phyloP scores from a whole-genome alignment of 2,888 invertebrate species.

The Entomobrya proxima region DNA sequence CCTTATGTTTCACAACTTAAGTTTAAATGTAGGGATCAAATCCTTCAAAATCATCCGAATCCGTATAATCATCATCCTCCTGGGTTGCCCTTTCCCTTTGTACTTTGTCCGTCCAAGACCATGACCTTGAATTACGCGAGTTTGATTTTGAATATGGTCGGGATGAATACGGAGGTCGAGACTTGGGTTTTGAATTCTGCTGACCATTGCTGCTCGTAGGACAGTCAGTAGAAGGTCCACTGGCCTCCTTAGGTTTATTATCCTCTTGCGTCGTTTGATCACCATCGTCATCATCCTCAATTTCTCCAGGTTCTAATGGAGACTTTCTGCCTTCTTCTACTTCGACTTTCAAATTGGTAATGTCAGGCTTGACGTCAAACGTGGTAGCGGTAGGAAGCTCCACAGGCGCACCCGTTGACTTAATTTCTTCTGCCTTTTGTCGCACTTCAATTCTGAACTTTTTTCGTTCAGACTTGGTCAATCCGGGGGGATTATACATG shows the following conservation, averaged over 20 bases:
- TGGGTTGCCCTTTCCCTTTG: no score
- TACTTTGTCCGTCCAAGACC: no score
- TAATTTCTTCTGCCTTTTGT: slow-evolving; percentile 17
- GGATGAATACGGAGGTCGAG: no score
- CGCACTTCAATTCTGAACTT: slow-evolving; percentile 42
- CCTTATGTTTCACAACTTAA: background rate
- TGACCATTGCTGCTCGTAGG: no score
- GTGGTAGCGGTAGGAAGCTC: slow-evolving; percentile 22
- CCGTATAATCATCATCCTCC: background rate
- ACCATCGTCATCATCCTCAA: background rate
- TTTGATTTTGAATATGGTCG: no score
- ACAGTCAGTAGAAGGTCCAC: no score
- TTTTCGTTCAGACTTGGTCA: slow-evolving; percentile 71
- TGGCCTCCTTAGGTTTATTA: no score
- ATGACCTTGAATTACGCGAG: no score
- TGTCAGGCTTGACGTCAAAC: slow-evolving; percentile 36
- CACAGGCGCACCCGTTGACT: background rate
- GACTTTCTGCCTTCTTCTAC: background rate
- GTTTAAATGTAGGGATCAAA: slow-evolving; percentile 34
- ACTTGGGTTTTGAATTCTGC: no score
- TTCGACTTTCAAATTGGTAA: background rate
- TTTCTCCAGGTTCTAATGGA: slow-evolving; percentile 30
- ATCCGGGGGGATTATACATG: slow-evolving; percentile 62
- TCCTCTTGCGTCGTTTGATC: no score
- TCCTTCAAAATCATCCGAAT: slow-evolving; percentile 46